Evolutionary conservation across 2,797 vertebrate species (phyloP), one percentile per base, ranked within the genome.

Genomic region (Nannoperca obscura): DNA sequence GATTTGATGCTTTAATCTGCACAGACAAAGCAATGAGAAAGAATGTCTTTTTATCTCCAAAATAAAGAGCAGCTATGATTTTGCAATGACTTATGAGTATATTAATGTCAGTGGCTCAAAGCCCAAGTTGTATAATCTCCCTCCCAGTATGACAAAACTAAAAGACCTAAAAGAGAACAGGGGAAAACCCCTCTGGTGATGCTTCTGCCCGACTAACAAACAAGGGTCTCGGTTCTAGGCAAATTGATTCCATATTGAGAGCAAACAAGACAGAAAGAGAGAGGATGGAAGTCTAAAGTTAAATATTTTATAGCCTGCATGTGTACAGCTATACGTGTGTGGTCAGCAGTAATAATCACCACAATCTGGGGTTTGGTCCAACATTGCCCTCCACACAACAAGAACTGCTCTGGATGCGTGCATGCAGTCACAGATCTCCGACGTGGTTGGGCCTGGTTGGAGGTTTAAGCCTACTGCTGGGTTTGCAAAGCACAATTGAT

Each of bases 241-340:
- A 91, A 94, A 94, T 93, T 67, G 84, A 88, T 92, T 92, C 92
- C 93, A 95, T 74, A 84, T 90, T 92, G 83, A 59, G 71, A 73
- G 76, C 78, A 82, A 90, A 91, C 74, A 86, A 78, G 79, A 86
- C 76, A 84, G 78, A 87, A 65, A 78, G 71, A 85, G 22, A 82
- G 69, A 80, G 54, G 76, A 84, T 84, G 74, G 74, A 76, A 80
- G 78, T 83, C 78, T 75, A 59, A 71, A 89, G 86, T 86, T 71
- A 81, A 89, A 89, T 85, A 83, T 85, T 87, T 88, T 88, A 92
- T 81, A 89, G 90, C 62, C 76, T 90, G 78, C 88, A 89, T 90
- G 90, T 91, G 87, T 90, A 88, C 84, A 74, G 86, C 78, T 89
- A 86, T 89, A 86, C n/a, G 83, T 92, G 89, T 93, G 92, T 93